Evolutionary conservation across 2,797 vertebrate species (phyloP).

Genomic region (Australoheros facetus): DNA sequence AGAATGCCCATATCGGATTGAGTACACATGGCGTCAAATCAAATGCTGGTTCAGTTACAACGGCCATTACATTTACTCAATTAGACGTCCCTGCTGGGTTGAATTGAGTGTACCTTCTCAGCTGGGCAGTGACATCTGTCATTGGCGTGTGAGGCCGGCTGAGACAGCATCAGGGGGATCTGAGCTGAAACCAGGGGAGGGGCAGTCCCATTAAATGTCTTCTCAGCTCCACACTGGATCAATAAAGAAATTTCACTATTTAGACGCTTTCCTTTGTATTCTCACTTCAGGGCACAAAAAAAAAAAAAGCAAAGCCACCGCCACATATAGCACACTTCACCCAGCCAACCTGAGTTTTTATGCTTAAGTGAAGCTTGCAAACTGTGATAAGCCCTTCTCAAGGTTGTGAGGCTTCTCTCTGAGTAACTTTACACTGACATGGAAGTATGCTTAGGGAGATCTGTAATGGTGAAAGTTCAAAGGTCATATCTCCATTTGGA

Average conservation of each 20-base stretch:
- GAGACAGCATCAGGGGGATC: slow-evolving; percentile 79
- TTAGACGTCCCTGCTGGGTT: slow-evolving; percentile 60
- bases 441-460: slow-evolving; percentile 49
- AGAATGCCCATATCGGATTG: slow-evolving; percentile 44
- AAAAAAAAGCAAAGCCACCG: neutral
- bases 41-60: slow-evolving; percentile 52
- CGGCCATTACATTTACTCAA: slow-evolving; percentile 58
- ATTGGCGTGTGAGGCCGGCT: slow-evolving; percentile 72
- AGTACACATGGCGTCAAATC: slow-evolving; percentile 40
- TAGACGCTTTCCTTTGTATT: slow-evolving; percentile 46
- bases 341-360: neutral
- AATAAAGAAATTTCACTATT: slow-evolving; percentile 68
- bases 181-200: slow-evolving; percentile 75
- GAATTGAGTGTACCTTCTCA: slow-evolving; percentile 86
- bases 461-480: slow-evolving; percentile 58
- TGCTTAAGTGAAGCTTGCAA: neutral
- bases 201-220: slow-evolving; percentile 74
- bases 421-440: slow-evolving; percentile 58
- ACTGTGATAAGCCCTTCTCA: slow-evolving; percentile 5
- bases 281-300: slow-evolving; percentile 5
- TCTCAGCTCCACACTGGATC: slow-evolving; percentile 85
- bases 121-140: slow-evolving; percentile 88
- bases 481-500: slow-evolving; percentile 58
- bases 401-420: slow-evolving; percentile 24
- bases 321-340: neutral